Conservation (phyloP, 2,888 invertebrate genomes). For the Cyaniris semiargus region DNA sequence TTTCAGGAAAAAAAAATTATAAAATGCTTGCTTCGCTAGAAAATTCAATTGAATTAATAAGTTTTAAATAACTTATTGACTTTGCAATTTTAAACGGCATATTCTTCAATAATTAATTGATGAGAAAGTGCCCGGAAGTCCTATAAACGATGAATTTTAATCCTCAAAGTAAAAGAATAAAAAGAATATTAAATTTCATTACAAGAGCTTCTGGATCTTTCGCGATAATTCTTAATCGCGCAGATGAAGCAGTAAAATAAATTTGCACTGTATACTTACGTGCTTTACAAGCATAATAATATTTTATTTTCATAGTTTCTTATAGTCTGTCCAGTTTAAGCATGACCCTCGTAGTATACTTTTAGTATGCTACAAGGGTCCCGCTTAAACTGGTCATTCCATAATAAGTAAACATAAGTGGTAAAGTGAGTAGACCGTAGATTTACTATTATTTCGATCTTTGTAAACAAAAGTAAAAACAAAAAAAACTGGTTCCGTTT, state of each 20-base stretch:
- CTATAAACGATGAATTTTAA: slow-evolving; percentile 20
- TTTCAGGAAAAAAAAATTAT: no score
- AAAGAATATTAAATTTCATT: slow-evolving; percentile 27
- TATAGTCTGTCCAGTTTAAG: no score
- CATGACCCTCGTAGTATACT: no score
- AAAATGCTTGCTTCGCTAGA: background rate
- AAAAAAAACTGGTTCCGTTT: no score
- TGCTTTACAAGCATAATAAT: no score
- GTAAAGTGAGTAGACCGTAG: no score
- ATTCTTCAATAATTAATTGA: slow-evolving; percentile 10
- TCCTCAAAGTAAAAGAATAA: background rate
- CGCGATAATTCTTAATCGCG: background rate
- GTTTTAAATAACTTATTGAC: background rate
- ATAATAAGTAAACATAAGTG: no score
- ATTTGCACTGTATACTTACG: background rate
- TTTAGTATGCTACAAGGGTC: no score
- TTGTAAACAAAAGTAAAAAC: no score
- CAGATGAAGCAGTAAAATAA: background rate
- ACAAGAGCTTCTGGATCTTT: slow-evolving; percentile 6
- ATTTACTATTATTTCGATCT: no score
- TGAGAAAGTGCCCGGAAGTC: background rate
- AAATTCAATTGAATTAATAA: background rate
- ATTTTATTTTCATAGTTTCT: no score
- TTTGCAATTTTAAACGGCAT: background rate
- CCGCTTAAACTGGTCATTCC: no score